Base-by-base conservation (phyloP, 1,140 invertebrate species). In the Samia ricini region DNA sequence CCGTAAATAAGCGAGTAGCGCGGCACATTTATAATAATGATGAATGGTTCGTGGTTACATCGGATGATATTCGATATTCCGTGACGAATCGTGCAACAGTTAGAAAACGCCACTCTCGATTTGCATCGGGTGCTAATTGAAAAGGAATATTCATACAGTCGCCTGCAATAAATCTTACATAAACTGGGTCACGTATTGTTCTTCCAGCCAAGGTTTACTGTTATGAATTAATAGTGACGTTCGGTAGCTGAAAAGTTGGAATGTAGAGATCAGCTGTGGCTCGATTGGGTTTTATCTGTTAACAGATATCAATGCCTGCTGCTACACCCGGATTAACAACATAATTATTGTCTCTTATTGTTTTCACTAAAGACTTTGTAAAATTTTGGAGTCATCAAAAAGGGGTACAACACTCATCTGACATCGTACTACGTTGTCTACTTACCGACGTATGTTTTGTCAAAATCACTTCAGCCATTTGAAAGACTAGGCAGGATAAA, bases 21-120 rank as follows among this genome's bases (percentile, higher is more conserved):
- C 83, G 79, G 81, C 81, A 87, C 88, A 90, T 90, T 90, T 90
- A 90, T 90, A 88, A 90, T 90, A 90, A 86, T 90, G 88, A 90
- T 90, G 88, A 88, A 90, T 90, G 85, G n/a, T n/a, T n/a, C n/a
- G n/a, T n/a, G n/a, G 87, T 75, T 74, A 64, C 77, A 79, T 85
- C 78, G 80, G 75, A 58, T 80, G 79, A 79, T 81, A 66, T 74
- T 81, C 85, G 85, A 85, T 88, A 83, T 80, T 77, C 80, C 85
- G 85, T 81, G 71, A 77, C 88, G 73, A 88, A 90, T 90, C 79
- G 82, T 55, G 61, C 78, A 78, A 81, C 74, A 77, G 82, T 64
- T 82, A 71, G 72, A 77, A 78, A n/a, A n/a, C n/a, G n/a, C 74
- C 74, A 70, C 74, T 83, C 75, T 65, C 73, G 62, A 83, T 76